Evolutionary conservation across 2,888 invertebrate species (phyloP), one percentile per base, ranked within the genome.

Genomic region (Polyommatus icarus): DNA sequence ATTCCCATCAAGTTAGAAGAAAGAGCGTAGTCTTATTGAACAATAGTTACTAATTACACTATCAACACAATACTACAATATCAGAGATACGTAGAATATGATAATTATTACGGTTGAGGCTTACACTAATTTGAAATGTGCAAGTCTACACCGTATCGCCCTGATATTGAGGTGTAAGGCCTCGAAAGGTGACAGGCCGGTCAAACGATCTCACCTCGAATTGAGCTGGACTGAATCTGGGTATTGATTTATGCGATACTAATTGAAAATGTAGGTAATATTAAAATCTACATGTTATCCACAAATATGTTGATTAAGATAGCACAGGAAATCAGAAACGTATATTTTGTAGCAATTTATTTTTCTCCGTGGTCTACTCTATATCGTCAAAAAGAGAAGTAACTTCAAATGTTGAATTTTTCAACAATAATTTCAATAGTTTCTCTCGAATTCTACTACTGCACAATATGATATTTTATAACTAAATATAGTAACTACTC

Each of bases 161-260:
- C 87, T 86, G 85, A 87, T 85, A 88, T 86, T 85, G 87, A 87
- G 89, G 89, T 90, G 87, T 87, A 85, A 83, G 81, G 88, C 88
- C 88, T 87, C 90, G 92, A 92, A 91, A 90, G 91, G 89, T 89
- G 88, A 85, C 83, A 84, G 85, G 83, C 83, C 88, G 89, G 88
- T 88, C 89, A 87, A 87, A 87, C 88, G 88, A 85, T 84, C 87
- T 87, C 87, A 89, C 90, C 91, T 91, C 91, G 91, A 91, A 90
- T 91, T 91, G 89, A 88, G 89, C 88, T 85, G 87, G 82, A 83
- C 85, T 76, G 24, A 71, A 61, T 59, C 29, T 76, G 75, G 32
- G 18, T 59, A 71, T 40, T 61, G 40, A 73, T 61, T 75, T 78
- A 59, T 77, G 32, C 76, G 20, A 71, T 29, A 36, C 29, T 10